A percentile compares a stretch with the other conserved stretches of the same genome.
Evolutionary conservation across 2,113 vertebrate species (phyloP).

Genomic region (Probosciger aterrimus): DNA sequence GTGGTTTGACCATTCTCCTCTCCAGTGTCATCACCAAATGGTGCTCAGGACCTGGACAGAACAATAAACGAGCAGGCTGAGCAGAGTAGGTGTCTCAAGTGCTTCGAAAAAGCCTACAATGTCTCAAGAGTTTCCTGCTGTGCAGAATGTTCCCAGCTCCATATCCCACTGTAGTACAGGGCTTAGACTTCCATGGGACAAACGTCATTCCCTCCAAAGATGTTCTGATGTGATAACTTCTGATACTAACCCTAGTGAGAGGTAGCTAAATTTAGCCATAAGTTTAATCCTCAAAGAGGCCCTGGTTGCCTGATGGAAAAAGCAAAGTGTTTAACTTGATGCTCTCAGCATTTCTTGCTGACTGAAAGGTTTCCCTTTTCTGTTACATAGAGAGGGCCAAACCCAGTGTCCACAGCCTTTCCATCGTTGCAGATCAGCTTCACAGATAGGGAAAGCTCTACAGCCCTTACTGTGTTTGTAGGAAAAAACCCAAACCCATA

Average conservation of each 20-base stretch:
- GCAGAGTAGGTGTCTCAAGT: background rate
- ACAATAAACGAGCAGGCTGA: background rate
- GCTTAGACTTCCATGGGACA: background rate
- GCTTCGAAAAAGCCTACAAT: background rate
- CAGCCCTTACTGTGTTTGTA: background rate
- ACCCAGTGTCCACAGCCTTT: background rate
- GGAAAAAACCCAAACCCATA: background rate
- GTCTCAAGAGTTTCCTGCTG: background rate
- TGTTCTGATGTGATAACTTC: slow-evolving; percentile 51
- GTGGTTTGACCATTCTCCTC: background rate
- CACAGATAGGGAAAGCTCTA: background rate
- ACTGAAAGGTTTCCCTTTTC: slow-evolving; percentile 17
- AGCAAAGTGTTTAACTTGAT: slow-evolving; percentile 29
- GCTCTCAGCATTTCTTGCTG: slow-evolving; percentile 9
- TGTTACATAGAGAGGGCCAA: background rate
- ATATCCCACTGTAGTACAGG: background rate
- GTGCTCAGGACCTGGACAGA: background rate
- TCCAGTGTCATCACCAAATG: accelerated
- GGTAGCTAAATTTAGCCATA: slow-evolving; percentile 43
- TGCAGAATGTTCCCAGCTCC: background rate
- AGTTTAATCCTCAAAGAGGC: slow-evolving; percentile 55
- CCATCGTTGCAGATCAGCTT: background rate
- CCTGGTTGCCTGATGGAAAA: slow-evolving; percentile 31
- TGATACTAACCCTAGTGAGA: slow-evolving; percentile 11
- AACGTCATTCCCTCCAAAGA: slow-evolving; percentile 33